Conservation (phyloP, 2,797 vertebrate genomes). For the Rhinogobio ventralis region DNA sequence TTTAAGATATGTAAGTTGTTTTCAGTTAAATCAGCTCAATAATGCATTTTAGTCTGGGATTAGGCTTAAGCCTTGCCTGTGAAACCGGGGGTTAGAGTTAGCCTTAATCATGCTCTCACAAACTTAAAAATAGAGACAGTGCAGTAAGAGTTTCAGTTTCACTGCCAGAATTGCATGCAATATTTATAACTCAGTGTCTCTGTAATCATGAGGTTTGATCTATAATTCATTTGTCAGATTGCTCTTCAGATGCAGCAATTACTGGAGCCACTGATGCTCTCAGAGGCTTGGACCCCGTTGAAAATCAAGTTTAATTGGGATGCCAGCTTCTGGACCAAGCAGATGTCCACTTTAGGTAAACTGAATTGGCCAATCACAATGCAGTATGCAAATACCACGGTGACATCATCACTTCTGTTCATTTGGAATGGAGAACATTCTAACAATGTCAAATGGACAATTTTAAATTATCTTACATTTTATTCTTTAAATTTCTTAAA, state of each 20-base stretch:
- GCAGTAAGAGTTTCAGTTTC: conserved; percentile 29
- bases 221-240: conserved; percentile 78
- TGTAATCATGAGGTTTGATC: conserved; percentile 41
- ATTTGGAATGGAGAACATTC: not conserved
- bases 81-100: not conserved
- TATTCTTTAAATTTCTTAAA: not conserved
- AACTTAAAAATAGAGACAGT: conserved; percentile 5
- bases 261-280: conserved; percentile 84
- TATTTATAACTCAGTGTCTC: conserved; percentile 31
- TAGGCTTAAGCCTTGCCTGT: too few relatives aligned
- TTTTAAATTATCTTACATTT: not conserved
- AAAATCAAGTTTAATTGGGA: conserved; percentile 98
- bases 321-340: conserved; percentile 95
- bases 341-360: conserved; percentile 90
- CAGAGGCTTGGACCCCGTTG: conserved; percentile 84
- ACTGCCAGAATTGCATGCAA: conserved; percentile 36
- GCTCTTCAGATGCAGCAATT: conserved; percentile 96
- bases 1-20: too few relatives aligned
- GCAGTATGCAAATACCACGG: not conserved
- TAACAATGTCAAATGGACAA: not conserved
- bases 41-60: too few relatives aligned
- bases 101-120: not conserved
- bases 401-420: not conserved
- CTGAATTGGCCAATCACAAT: conserved; percentile 3
- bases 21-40: too few relatives aligned